Conservation (phyloP, 2,888 invertebrate genomes). For the Hirudinaria manillensis region DNA sequence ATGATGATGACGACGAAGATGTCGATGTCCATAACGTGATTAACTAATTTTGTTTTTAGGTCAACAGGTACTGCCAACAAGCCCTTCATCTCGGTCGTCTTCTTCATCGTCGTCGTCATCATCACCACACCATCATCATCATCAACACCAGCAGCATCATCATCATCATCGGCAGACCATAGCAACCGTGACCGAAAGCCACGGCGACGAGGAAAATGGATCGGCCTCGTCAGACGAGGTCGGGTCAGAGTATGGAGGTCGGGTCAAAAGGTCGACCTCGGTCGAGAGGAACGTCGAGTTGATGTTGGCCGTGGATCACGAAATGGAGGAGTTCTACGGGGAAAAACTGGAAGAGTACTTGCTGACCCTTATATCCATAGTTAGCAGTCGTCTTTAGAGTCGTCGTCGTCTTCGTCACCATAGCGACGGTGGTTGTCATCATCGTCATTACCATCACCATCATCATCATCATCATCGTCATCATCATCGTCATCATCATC, state of each 20-base stretch:
- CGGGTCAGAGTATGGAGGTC: background rate
- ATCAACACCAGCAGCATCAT: slow-evolving; percentile 19
- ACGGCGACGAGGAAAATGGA: no score
- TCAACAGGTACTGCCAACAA: background rate
- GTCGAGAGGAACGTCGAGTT: background rate
- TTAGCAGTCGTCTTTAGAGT: background rate
- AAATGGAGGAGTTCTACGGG: background rate
- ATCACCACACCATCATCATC: slow-evolving; percentile 25
- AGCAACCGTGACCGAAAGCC: background rate
- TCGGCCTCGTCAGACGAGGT: no score
- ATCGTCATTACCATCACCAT: slow-evolving; percentile 8
- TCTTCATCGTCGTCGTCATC: slow-evolving; percentile 16
- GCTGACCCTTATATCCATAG: slow-evolving; percentile 15
- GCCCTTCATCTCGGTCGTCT: background rate
- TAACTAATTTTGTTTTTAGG: no score
- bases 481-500: slow-evolving; percentile 33
- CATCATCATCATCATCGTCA: slow-evolving; percentile 14
- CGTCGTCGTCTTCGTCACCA: slow-evolving; percentile 15
- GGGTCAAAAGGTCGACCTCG: background rate
- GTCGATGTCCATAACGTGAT: slow-evolving; percentile 29
- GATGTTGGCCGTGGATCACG: slow-evolving; percentile 4
- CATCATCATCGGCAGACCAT: background rate
- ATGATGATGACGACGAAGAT: slow-evolving; percentile 31
- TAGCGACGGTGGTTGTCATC: background rate
- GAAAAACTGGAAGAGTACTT: background rate